Evolutionary conservation across 2,888 invertebrate species (phyloP), one percentile per base, ranked within the genome.

Genomic region (Caenorhabditis auriculariae): DNA sequence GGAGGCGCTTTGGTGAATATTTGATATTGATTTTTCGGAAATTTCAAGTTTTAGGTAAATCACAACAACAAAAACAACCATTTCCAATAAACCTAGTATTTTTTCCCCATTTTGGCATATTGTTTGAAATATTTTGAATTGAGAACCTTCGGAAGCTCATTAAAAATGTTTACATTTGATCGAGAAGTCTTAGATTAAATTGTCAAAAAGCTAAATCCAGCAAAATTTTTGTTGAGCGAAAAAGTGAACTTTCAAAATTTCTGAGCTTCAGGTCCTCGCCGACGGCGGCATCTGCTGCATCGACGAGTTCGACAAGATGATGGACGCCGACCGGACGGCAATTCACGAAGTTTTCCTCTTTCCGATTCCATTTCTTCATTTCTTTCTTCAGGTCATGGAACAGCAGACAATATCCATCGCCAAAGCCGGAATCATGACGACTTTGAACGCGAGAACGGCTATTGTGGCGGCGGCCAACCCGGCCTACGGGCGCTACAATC

Each of bases 261-360:
- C 15, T 43, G 15, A 7, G 12, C 32, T 47, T 42, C 32, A 63
- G 64, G 72, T 79, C 15, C 57, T 79, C 26, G 77, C 78, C 17
- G 78, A 78, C 58, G 66, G 73, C 17, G 79, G 78, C 49, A 78
- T 78, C 55, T 98, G 98, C 83, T 98, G 96, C 84, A 98, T 99
- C 82, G 98, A 99, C 83, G 98, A 99, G 85, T 99, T 99, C 83
- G 98, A 99, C 85, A 99, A 98, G 85, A 95, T 98, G 96, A 91
- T 93, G 46, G 96, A 98, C 69, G 84, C 85, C 39, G 96, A 98
- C 84, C 87, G 94, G 79, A 93, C 93, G 0, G 91, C 94, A 53
- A 93, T 95, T 74, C 94, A 95, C 83, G 94, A 95, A 85, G 94
- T 94, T 15, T 19, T n/a, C n/a, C n/a, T n/a, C n/a, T n/a, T n/a